Evolutionary conservation across 2,888 invertebrate species (phyloP), one percentile per base, ranked within the genome.

Genomic region (Seira sanloemensis): DNA sequence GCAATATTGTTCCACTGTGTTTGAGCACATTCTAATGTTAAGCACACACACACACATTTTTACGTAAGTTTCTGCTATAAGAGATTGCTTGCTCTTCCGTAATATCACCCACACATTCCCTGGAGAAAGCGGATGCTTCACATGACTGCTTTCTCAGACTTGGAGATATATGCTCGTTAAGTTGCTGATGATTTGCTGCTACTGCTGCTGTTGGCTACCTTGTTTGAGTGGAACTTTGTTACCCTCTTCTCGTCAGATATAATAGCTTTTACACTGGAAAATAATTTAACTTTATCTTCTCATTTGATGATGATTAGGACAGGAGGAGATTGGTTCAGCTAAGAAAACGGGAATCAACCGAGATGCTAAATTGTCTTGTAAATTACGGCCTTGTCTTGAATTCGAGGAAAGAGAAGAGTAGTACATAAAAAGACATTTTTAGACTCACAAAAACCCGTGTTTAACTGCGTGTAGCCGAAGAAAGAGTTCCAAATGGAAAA

Each of bases 61-160:
- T n/a, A n/a, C n/a, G n/a, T n/a, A n/a, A n/a, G n/a, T n/a, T n/a
- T n/a, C n/a, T n/a, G n/a, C n/a, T n/a, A n/a, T 58, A 12, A n/a
- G 24, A 58, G 26, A 73, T 58, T 58, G 54, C 58, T 73, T 0
- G 46, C n/a, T 67, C 23, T 21, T 68, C 27, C 37, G 26, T 71
- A 71, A 54, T 50, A 66, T 72, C 73, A 67, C 73, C 72, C 66
- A 73, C n/a, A n/a, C 54, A 67, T 66, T 80, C 80, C 74, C 74
- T 18, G 54, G 80, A 80, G 74, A 37, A 12, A 80, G 68, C 67
- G 80, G 68, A 74, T 80, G 80, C 74, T 80, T 74, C 74, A 74
- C 74, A 68, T 80, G 62, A 73, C 25, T 79, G 80, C 58, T 54
- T 26, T 72, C 65, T 23, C 27, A 5, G 37, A 12, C 7, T 37